phyloP scores from a whole-genome alignment of 1,140 invertebrate genomes.

The Heliconius hermathena region DNA sequence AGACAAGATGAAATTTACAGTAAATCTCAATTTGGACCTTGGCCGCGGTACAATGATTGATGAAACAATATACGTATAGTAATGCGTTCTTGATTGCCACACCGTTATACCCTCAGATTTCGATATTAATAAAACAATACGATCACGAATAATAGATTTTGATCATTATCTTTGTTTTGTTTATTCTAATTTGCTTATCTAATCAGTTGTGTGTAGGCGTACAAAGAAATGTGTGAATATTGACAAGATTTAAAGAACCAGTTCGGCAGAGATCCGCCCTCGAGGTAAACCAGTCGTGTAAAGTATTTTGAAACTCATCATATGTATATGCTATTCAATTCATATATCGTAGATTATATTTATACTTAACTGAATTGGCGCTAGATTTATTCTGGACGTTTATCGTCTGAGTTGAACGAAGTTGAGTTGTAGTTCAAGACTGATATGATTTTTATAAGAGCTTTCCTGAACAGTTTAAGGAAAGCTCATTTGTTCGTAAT shows the following conservation, averaged over 20 bases:
- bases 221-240: background rate
- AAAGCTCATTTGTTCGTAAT: no score
- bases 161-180: conserved; percentile 39
- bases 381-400: no score
- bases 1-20: conserved; percentile 40
- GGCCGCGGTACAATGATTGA: conserved; percentile 44
- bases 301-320: background rate
- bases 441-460: no score
- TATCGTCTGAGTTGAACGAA: no score
- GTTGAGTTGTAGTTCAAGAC: no score
- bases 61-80: conserved; percentile 45
- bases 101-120: conserved; percentile 42
- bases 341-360: background rate
- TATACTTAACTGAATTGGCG: no score
- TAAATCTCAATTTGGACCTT: conserved; percentile 45
- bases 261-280: background rate
- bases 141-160: conserved; percentile 38
- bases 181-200: conserved; percentile 34
- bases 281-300: background rate
- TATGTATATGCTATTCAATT: background rate
- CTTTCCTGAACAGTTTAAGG: no score
- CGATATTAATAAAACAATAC: conserved; percentile 35
- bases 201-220: conserved; percentile 24
- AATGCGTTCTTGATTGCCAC: conserved; percentile 44
- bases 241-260: background rate